phyloP scores from a whole-genome alignment of 92 coral and sea anemone genomes.

The Zoanthus sansibaricus region DNA sequence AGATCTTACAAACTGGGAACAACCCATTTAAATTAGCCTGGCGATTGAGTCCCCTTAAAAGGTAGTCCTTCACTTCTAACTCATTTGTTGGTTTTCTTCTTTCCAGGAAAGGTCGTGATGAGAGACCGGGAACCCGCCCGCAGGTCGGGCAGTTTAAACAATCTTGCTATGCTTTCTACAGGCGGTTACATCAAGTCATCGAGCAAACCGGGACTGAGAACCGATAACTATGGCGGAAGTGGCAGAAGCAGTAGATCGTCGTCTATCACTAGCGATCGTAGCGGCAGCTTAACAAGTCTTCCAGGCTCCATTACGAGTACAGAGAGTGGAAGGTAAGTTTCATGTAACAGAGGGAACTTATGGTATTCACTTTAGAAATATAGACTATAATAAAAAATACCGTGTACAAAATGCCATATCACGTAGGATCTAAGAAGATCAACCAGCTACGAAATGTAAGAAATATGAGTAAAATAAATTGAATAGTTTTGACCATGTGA shows the following conservation, averaged over 20 bases:
- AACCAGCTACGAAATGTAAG: too few relatives aligned
- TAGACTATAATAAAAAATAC: too few relatives aligned
- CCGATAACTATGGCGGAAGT: constrained; percentile 85
- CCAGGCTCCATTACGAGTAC: constrained; percentile 96
- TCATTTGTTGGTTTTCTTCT: constrained; percentile 2
- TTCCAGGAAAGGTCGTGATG: constrained; percentile 27
- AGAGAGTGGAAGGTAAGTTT: constrained; percentile 86
- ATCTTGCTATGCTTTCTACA: constrained; percentile 94
- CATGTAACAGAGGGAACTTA: too few relatives aligned
- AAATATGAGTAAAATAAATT: too few relatives aligned
- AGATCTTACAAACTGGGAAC: too few relatives aligned
- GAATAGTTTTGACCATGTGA: too few relatives aligned
- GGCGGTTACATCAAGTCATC: constrained; percentile 87
- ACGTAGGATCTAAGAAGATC: too few relatives aligned
- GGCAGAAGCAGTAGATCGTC: constrained; percentile 96
- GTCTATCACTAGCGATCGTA: constrained; percentile 89
- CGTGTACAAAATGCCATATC: too few relatives aligned
- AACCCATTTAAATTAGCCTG: background rate
- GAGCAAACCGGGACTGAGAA: constrained; percentile 68
- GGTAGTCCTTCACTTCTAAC: background rate
- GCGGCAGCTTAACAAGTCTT: constrained; percentile 94
- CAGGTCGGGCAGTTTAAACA: constrained; percentile 88
- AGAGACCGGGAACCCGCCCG: constrained; percentile 50
- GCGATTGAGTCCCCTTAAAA: background rate
- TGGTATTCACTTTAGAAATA: too few relatives aligned